phyloP scores from a whole-genome alignment of 2,113 vertebrate genomes.

The Tetraodon nigroviridis region DNA sequence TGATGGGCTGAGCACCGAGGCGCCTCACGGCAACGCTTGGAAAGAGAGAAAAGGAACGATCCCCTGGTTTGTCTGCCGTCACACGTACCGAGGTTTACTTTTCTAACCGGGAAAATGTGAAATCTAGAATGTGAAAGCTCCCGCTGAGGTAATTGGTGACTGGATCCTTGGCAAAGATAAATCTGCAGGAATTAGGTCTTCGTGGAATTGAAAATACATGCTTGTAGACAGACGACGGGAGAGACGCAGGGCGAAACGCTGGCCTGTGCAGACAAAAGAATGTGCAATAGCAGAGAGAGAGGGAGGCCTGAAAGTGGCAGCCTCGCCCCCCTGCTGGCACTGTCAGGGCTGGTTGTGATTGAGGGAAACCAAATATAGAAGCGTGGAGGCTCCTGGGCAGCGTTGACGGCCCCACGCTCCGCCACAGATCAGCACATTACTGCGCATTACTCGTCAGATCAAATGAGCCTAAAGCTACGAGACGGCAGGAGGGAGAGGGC shows the following conservation, averaged over 20 bases:
- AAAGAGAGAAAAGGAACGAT: not conserved
- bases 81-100: slow-evolving; percentile 39
- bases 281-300: slow-evolving; percentile 6
- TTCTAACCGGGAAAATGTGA: slow-evolving; percentile 41
- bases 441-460: slow-evolving; percentile 61
- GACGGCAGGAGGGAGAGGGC: slow-evolving; percentile 12
- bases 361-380: slow-evolving; percentile 43
- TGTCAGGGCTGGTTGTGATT: slow-evolving; percentile 30
- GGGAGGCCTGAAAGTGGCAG: slow-evolving; percentile 28
- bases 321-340: slow-evolving; percentile 30
- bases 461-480: slow-evolving; percentile 60
- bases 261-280: no score
- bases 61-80: not conserved
- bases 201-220: slow-evolving; percentile 45
- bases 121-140: slow-evolving; percentile 41
- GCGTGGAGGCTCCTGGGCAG: slow-evolving; percentile 40
- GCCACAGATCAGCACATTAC: slow-evolving; percentile 57
- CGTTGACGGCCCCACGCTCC: slow-evolving; percentile 49
- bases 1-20: not conserved
- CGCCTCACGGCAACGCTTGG: not conserved
- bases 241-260: no score
- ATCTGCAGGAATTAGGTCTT: slow-evolving; percentile 52
- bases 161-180: slow-evolving; percentile 23
- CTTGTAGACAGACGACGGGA: slow-evolving; percentile 16
- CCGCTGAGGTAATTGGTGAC: slow-evolving; percentile 38